Evolutionary conservation across 2,888 invertebrate genomes (phyloP), one percentile per base, ranked within the genome.

Genomic region (Caenorhabditis panamensis): DNA sequence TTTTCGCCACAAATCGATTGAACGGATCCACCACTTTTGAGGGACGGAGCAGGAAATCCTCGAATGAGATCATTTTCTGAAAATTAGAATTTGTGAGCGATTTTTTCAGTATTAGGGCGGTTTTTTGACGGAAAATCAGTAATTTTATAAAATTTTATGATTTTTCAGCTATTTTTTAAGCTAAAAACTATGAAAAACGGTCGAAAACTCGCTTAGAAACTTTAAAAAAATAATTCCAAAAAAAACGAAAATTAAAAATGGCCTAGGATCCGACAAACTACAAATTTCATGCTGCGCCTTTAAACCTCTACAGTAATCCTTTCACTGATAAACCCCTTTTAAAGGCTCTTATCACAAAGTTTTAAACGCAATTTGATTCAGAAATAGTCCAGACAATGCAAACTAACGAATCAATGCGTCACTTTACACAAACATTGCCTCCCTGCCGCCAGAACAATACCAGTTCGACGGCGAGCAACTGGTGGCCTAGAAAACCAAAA

Each of bases 21-120:
- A 85, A 85, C 22, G 85, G 85, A 53, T 85, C 85, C 20, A 84
- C 73, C 11, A 84, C 72, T 72, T 75, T 76, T 13, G 78, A 79
- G 2, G 78, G 75, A 6, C 77, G 71, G 18, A 82, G 62, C 9
- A 79, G 72, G 41, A 82, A 82, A 51, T 79, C 79, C 62, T 82
- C 82, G 61, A 79, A 78, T 16, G 79, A 82, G n/a, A 82, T 82
- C 82, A 78, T 77, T 31, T 26, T 49, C 41, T 22, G 22, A 22
- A 62, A 44, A 31, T 53, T 53, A n/a, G 47, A 44, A 2, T 37
- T 24, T 47, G 20, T 41, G n/a, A n/a, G 37, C 24, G 28, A 26
- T n/a, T 47, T 62, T 62, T 13, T 24, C 13, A 22, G 13, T 62
- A 26, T 62, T 47, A 51, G 26, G 9, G 16, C 13, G 41, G 13